Base-by-base conservation (phyloP, 2,888 invertebrate genomes). In the Muschampia staudingeri region DNA sequence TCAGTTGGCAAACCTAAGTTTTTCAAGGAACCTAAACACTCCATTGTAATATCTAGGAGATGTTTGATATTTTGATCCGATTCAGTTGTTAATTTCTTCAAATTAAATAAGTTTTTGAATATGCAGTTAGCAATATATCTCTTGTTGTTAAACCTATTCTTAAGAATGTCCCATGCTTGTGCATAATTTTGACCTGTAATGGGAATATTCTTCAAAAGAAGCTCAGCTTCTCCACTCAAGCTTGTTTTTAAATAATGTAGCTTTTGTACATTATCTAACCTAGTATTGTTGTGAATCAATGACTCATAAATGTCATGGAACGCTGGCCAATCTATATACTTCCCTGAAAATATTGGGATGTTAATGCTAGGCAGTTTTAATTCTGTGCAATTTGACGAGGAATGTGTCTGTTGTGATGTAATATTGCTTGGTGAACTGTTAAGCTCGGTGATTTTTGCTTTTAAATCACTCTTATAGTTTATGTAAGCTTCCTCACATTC, bases 61-160 rank as follows among this genome's bases (percentile, higher is more conserved):
- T 77, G 42, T 82, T 80, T 83, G 11, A 83, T 56, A 5, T 25
- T 37, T 19, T 76, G 71, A 34, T 44, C 73, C 16, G 78, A 80
- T 42, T 83, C 75, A n/a, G 48, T 61, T 7, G 69, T 70, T 34
- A 76, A 40, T n/a, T 69, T 30, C 56, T 81, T 81, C 34, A 76
- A 11, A 75, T 65, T 48, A 78, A 83, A 81, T 14, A 83, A 70
- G 37, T 65, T 72, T 42, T 83, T 83, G 8, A 83, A 80, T 37
- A 82, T 76, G 34, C 61, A 83, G 19, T 83, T 83, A 71, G 70
- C 42, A 42, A 70, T 81, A 40, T 71, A 78, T 72, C 72, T 82
- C 65, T 83, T 52, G 19, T 81, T 81, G 52, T 77, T 75, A 78
- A 71, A 70, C 70, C 70, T 71, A 19, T 71, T 40, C 11, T 71